Evolutionary conservation across 2,797 vertebrate species (phyloP).

Genomic region (Chloroceryle amazona): DNA sequence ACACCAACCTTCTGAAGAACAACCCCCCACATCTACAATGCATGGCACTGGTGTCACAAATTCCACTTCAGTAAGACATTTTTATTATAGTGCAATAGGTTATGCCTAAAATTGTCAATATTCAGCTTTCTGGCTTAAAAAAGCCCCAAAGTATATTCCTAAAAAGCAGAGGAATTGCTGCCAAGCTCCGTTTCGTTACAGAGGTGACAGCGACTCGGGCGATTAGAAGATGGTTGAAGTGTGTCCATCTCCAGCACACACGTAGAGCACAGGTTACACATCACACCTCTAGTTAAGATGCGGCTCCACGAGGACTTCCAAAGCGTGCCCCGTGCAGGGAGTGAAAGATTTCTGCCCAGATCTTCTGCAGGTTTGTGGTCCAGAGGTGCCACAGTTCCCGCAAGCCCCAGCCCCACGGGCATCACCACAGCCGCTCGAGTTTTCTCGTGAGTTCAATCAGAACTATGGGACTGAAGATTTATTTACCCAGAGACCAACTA

Average conservation of each 20-base stretch:
- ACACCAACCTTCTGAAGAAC: background rate
- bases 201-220: background rate
- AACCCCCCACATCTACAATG: background rate
- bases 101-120: background rate
- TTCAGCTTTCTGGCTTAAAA: background rate
- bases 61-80: background rate
- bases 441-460: background rate
- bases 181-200: background rate
- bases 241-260: background rate
- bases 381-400: background rate
- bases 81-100: background rate
- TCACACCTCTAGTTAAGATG: background rate
- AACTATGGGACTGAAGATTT: background rate
- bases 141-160: background rate
- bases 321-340: background rate
- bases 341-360: background rate
- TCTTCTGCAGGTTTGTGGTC: background rate
- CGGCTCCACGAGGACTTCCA: background rate
- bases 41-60: background rate
- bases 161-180: background rate
- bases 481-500: background rate
- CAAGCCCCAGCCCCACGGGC: background rate
- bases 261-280: background rate
- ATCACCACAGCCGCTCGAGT: rapidly evolving
- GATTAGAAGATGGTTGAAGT: background rate